Evolutionary conservation across 1,140 invertebrate genomes (phyloP).

Genomic region (Bombus cullumanus): DNA sequence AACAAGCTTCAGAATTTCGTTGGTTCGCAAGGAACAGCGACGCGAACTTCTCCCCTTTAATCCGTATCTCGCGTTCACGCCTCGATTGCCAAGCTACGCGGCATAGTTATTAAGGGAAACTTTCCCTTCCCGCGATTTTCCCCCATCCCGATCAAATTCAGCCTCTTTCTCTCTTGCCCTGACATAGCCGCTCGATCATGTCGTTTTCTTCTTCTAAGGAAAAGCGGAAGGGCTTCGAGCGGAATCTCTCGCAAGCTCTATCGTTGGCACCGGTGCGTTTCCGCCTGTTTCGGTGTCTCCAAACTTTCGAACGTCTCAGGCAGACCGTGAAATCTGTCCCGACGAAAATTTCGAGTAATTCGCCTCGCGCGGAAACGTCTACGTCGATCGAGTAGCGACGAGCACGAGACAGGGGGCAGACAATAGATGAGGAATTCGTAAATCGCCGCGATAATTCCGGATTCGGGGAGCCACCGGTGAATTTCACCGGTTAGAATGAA

Average conservation of each 20-base stretch:
- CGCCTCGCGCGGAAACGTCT: conserved; percentile 28
- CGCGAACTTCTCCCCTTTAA: conserved; percentile 71
- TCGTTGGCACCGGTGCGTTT: conserved; percentile 23
- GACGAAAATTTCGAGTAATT: conserved; percentile 67
- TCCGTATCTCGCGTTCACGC: conserved; percentile 75
- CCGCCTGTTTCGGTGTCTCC: conserved; percentile 63
- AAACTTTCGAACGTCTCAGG: conserved; percentile 72
- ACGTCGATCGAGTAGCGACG: conserved; percentile 48
- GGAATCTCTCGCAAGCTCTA: conserved; percentile 18
- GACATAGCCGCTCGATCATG: conserved; percentile 8
- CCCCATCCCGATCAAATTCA: background rate
- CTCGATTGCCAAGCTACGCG: conserved; percentile 68
- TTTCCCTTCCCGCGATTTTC: conserved; percentile 59
- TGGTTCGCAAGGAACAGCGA: conserved; percentile 37
- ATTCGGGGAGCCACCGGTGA: background rate
- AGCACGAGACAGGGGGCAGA: conserved; percentile 24
- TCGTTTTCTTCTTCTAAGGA: conserved; percentile 25
- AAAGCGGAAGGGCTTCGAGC: conserved; percentile 8
- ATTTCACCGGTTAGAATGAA: background rate
- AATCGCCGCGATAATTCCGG: conserved; percentile 40
- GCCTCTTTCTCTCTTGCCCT: background rate
- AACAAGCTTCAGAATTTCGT: conserved; percentile 58
- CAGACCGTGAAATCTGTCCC: conserved; percentile 73
- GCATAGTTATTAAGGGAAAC: conserved; percentile 75
- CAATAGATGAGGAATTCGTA: conserved; percentile 48